A percentile compares a stretch with the other conserved stretches of the same genome.
phyloP scores from a whole-genome alignment of 2,797 vertebrate genomes.

The Avahi laniger region DNA sequence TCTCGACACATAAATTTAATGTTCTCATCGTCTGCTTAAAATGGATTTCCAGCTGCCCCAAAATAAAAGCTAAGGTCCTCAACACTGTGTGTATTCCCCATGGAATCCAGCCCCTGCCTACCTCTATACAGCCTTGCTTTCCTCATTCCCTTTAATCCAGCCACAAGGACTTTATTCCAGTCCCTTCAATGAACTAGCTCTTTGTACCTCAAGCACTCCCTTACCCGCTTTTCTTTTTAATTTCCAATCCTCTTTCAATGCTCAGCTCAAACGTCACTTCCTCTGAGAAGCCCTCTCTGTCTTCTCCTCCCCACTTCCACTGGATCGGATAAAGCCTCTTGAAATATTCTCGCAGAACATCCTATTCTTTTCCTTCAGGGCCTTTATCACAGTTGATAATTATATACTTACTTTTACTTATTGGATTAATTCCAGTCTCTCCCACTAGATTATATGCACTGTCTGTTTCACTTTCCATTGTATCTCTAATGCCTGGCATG shows the following conservation, averaged over 20 bases:
- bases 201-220: background rate
- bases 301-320: background rate
- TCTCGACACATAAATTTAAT: background rate
- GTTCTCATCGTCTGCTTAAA: background rate
- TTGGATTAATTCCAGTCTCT: conserved; percentile 24
- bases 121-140: background rate
- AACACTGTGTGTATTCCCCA: too few relatives aligned
- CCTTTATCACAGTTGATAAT: background rate
- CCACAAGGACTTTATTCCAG: background rate
- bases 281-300: background rate
- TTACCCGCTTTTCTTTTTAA: background rate
- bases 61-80: background rate
- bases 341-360: background rate
- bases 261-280: background rate
- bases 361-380: background rate
- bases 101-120: background rate
- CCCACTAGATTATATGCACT: background rate
- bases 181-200: background rate
- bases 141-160: background rate
- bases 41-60: background rate
- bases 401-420: background rate
- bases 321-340: background rate
- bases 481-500: background rate
- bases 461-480: background rate
- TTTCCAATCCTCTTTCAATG: conserved; percentile 2